phyloP scores from a whole-genome alignment of 1,140 invertebrate species.

The Anastatus disparis region DNA sequence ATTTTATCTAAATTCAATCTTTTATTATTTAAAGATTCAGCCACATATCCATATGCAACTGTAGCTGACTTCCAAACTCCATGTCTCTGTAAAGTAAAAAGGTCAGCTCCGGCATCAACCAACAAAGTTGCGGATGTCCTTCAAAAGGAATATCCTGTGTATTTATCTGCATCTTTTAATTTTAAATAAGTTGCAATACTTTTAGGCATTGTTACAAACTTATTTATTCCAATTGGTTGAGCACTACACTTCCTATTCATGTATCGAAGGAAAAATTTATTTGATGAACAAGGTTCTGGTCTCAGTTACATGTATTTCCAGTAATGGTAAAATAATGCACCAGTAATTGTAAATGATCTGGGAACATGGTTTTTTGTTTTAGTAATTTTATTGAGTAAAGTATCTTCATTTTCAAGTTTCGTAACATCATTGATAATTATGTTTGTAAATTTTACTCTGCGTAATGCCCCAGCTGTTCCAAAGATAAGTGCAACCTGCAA shows the following conservation, averaged over 20 bases:
- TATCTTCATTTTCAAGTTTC: neutral
- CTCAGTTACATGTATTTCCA: neutral
- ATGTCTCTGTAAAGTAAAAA: neutral
- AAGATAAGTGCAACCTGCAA: too few relatives aligned
- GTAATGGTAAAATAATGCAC: neutral
- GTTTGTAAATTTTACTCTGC: neutral
- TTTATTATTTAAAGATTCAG: too few relatives aligned
- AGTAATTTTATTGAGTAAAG: neutral
- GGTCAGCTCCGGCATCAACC: too few relatives aligned
- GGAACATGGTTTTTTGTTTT: neutral
- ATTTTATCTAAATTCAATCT: too few relatives aligned
- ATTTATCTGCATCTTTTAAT: neutral
- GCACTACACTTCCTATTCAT: neutral
- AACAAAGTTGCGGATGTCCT: neutral
- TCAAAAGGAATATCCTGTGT: neutral
- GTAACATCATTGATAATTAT: neutral
- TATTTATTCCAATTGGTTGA: neutral
- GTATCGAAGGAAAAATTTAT: neutral
- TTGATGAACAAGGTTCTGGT: neutral
- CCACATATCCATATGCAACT: neutral
- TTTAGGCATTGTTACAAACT: neutral
- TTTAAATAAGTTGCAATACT: neutral
- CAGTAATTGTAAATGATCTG: neutral
- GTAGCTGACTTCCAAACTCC: neutral
- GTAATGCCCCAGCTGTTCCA: neutral